A percentile compares a stretch with the other conserved stretches of the same genome.
phyloP scores from a whole-genome alignment of 2,113 vertebrate species.

The Colossoma macropomum region DNA sequence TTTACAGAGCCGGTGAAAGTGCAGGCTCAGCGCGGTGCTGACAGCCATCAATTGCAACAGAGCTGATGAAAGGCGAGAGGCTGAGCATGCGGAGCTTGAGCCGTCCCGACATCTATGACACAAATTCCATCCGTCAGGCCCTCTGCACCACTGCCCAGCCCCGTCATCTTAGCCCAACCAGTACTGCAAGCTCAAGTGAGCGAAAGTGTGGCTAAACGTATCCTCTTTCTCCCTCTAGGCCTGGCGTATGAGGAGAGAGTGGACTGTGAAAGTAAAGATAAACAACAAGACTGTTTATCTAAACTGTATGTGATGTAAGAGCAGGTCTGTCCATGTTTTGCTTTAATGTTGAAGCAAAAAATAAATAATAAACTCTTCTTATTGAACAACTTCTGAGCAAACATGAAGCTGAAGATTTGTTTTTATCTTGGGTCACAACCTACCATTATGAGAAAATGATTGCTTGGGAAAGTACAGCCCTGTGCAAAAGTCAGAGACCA shows the following conservation, averaged over 20 bases:
- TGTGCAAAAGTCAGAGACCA: too few relatives aligned
- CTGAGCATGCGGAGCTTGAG: conserved; percentile 73
- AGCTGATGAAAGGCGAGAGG: conserved; percentile 74
- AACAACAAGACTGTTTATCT: neutral
- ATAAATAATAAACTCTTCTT: neutral
- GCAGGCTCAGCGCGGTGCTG: conserved; percentile 72
- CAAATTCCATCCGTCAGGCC: conserved; percentile 70
- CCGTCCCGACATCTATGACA: conserved; percentile 74
- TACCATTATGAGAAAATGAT: too few relatives aligned
- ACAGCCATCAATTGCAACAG: conserved; percentile 67
- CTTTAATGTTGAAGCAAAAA: neutral
- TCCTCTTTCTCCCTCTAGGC: conserved; percentile 15
- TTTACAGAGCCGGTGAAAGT: conserved; percentile 52
- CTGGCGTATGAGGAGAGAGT: neutral
- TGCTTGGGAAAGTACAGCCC: too few relatives aligned
- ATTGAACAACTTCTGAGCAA: too few relatives aligned
- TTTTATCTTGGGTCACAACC: too few relatives aligned
- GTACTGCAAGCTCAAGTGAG: conserved; percentile 5
- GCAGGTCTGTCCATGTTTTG: neutral
- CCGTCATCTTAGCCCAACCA: conserved; percentile 35
- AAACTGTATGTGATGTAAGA: neutral
- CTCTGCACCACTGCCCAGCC: conserved; percentile 41
- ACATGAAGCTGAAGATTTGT: too few relatives aligned
- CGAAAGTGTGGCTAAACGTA: conserved; percentile 12
- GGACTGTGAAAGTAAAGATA: neutral